These are phyloP conservation scores for Drosophila conformis DNA, from an alignment of 2,888 invertebrate species.

Conservation along the genomic window DNA sequence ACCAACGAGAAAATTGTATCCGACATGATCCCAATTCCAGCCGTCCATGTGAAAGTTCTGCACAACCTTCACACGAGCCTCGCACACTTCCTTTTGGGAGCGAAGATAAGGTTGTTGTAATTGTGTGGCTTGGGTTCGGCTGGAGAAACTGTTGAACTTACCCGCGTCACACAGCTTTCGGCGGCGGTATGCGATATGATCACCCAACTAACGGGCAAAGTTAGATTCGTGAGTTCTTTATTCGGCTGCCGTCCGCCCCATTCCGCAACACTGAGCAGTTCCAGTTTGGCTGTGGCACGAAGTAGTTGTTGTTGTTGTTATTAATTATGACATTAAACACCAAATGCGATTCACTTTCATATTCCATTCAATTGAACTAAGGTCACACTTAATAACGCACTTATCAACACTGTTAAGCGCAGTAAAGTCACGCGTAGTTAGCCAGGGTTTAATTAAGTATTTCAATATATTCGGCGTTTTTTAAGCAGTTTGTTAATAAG, in stretches of 20 bases:
- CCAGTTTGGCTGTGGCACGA: constrained; percentile 78
- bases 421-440: constrained; percentile 20
- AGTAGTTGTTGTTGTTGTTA: constrained; percentile 27
- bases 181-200: constrained; percentile 90
- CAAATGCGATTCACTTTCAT: constrained; percentile 44
- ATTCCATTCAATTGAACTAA: constrained; percentile 83
- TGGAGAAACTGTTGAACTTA: constrained; percentile 63
- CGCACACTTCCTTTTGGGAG: constrained; percentile 86
- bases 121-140: background rate
- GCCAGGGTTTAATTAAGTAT: background rate
- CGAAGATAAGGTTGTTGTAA: background rate
- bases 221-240: constrained; percentile 84
- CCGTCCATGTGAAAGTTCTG: constrained; percentile 90
- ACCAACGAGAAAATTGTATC: constrained; percentile 92
- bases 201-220: constrained; percentile 86
- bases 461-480: background rate
- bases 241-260: constrained; percentile 90
- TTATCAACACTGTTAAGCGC: constrained; percentile 54
- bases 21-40: constrained; percentile 88
- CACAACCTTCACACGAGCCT: constrained; percentile 84
- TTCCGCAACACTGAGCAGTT: constrained; percentile 87
- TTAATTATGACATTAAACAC: constrained; percentile 27
- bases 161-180: constrained; percentile 87
- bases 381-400: constrained; percentile 62
- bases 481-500: constrained; percentile 17